phyloP scores from a whole-genome alignment of 2,888 invertebrate species.

The Taphrorychus bicolor region DNA sequence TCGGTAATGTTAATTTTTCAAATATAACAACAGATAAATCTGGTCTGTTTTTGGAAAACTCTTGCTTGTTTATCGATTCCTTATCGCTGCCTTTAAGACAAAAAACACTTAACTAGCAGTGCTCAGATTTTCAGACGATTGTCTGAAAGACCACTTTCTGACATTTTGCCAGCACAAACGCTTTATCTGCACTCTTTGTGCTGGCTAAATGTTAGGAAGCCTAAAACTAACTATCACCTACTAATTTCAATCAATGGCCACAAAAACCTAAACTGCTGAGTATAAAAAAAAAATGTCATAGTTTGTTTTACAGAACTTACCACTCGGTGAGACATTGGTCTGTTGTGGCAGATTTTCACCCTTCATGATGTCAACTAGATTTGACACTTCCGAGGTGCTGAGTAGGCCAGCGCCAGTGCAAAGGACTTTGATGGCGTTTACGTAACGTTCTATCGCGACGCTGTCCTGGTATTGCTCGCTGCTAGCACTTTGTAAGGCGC shows the following conservation, averaged over 20 bases:
- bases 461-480: slow-evolving; percentile 53
- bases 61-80: slow-evolving; percentile 62
- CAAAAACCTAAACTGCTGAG: slow-evolving; percentile 19
- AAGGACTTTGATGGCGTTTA: slow-evolving; percentile 73
- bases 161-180: no score
- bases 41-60: slow-evolving; percentile 68
- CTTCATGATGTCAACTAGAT: slow-evolving; percentile 79
- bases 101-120: neutral
- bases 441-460: slow-evolving; percentile 64
- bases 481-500: slow-evolving; percentile 52
- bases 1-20: slow-evolving; percentile 75
- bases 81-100: slow-evolving; percentile 60
- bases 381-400: slow-evolving; percentile 77
- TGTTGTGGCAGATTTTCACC: slow-evolving; percentile 66
- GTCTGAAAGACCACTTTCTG: no score
- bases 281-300: no score
- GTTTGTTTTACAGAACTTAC: no score
- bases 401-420: slow-evolving; percentile 75
- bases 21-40: slow-evolving; percentile 76
- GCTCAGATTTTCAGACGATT: no score
- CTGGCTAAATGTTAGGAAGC: no score
- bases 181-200: no score
- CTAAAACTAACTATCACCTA: neutral
- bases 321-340: slow-evolving; percentile 40
- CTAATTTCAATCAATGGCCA: neutral